Evolutionary conservation across 2,113 vertebrate species (phyloP).

Genomic region (Corydoras sp.): DNA sequence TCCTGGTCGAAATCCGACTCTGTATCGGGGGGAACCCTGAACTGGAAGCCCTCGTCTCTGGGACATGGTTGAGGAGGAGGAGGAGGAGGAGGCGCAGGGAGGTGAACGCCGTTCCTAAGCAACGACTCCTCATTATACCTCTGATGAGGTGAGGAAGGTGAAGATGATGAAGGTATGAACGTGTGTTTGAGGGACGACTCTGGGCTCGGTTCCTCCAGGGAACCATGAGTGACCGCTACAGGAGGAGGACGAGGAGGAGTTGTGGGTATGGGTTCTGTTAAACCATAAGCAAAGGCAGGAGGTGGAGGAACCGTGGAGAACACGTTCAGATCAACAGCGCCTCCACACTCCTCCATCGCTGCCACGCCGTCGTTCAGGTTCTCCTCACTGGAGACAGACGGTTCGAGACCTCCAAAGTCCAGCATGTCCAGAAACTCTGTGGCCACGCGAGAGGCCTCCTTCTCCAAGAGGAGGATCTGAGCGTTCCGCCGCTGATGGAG

Average conservation of each 20-base stretch:
- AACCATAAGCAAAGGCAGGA: slow-evolving; percentile 57
- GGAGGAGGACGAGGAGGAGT: slow-evolving; percentile 30
- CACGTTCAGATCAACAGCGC: slow-evolving; percentile 62
- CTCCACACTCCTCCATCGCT: slow-evolving; percentile 75
- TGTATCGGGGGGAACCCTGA: no score
- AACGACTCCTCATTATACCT: no score
- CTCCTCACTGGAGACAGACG: slow-evolving; percentile 72
- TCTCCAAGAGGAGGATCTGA: slow-evolving; percentile 79
- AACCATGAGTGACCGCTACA: background rate
- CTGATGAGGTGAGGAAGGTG: background rate
- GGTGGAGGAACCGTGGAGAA: slow-evolving; percentile 64
- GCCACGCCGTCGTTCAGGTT: slow-evolving; percentile 74
- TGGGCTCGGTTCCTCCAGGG: background rate
- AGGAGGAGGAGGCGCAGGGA: no score
- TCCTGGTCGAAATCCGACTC: no score
- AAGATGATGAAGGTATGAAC: background rate
- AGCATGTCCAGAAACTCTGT: slow-evolving; percentile 83
- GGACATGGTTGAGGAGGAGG: no score
- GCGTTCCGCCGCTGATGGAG: slow-evolving; percentile 74
- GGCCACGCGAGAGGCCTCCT: slow-evolving; percentile 81
- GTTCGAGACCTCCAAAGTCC: slow-evolving; percentile 80
- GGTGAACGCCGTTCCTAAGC: no score
- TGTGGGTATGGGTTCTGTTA: slow-evolving; percentile 8
- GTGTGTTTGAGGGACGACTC: background rate
- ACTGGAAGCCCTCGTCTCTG: no score